These are phyloP conservation scores for Ganaspis brasiliensis DNA, from an alignment of 2,888 invertebrate genomes.

Conservation along the genomic window DNA sequence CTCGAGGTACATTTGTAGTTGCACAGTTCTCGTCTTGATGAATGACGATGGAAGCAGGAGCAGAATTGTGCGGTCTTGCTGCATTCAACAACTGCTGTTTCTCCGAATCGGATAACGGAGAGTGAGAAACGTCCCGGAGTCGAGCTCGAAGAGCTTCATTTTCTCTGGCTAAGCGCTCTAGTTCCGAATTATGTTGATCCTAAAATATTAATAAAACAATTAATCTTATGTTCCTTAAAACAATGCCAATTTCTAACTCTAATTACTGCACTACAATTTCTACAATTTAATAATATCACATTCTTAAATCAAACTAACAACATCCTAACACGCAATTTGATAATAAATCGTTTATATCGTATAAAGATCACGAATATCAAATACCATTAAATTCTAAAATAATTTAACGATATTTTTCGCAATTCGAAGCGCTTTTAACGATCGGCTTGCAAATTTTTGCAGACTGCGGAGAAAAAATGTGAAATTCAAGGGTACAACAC, in stretches of 20 bases:
- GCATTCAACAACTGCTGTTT: conserved; percentile 90
- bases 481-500: conserved; percentile 22
- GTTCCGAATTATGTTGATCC: conserved; percentile 84
- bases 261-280: conserved; percentile 19
- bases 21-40: conserved; percentile 52
- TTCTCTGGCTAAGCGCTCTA: conserved; percentile 88
- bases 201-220: conserved; percentile 71
- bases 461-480: conserved; percentile 13
- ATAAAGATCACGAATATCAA: no score
- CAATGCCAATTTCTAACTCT: not conserved
- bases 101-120: conserved; percentile 91
- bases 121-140: conserved; percentile 90
- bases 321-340: not conserved
- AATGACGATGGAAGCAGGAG: conserved; percentile 87
- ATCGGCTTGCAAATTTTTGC: conserved; percentile 20
- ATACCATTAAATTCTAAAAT: conserved; percentile 15
- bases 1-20: conserved; percentile 66
- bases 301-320: not conserved
- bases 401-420: conserved; percentile 17
- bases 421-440: conserved; percentile 11
- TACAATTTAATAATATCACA: not conserved
- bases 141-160: conserved; percentile 89
- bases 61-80: conserved; percentile 88
- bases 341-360: not conserved
- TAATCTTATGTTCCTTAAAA: not conserved